These are phyloP conservation scores for Garra rufa DNA, from an alignment of 2,113 vertebrate species.

Conservation along the genomic window DNA sequence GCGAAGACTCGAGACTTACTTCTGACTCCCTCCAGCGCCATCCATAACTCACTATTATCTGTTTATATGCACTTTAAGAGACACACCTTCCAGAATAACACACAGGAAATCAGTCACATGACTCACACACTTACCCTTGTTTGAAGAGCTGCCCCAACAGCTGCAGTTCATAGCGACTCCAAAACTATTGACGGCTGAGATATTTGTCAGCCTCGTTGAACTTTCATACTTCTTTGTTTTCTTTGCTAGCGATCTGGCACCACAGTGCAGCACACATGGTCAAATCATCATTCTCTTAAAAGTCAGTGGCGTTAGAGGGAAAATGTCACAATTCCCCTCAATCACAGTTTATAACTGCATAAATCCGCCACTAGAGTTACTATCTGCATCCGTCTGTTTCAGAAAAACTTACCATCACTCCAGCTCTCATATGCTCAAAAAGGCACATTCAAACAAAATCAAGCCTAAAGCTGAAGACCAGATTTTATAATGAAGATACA, in stretches of 20 bases:
- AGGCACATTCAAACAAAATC: neutral
- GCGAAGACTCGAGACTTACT: too few relatives aligned
- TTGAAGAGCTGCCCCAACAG: constrained; percentile 27
- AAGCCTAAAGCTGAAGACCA: neutral
- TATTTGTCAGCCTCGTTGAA: constrained; percentile 28
- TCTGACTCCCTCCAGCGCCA: neutral
- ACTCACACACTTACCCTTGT: constrained; percentile 8
- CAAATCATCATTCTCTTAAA: constrained; percentile 38
- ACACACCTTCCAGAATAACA: constrained; percentile 13
- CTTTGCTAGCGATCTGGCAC: constrained; percentile 58
- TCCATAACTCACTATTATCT: neutral
- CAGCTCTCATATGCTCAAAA: neutral
- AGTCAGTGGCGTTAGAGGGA: constrained; percentile 18
- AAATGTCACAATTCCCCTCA: constrained; percentile 17
- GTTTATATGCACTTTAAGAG: constrained; percentile 7
- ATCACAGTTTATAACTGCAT: constrained; percentile 21
- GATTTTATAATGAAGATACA: neutral
- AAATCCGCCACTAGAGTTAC: constrained; percentile 14
- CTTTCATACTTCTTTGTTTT: neutral
- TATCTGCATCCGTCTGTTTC: neutral
- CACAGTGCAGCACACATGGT: constrained; percentile 24
- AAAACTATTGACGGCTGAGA: constrained; percentile 24
- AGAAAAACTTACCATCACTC: neutral
- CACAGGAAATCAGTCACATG: constrained; percentile 24
- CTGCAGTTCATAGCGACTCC: neutral